Evolutionary conservation across 2,113 vertebrate species (phyloP).

Genomic region (Balaeniceps rex): DNA sequence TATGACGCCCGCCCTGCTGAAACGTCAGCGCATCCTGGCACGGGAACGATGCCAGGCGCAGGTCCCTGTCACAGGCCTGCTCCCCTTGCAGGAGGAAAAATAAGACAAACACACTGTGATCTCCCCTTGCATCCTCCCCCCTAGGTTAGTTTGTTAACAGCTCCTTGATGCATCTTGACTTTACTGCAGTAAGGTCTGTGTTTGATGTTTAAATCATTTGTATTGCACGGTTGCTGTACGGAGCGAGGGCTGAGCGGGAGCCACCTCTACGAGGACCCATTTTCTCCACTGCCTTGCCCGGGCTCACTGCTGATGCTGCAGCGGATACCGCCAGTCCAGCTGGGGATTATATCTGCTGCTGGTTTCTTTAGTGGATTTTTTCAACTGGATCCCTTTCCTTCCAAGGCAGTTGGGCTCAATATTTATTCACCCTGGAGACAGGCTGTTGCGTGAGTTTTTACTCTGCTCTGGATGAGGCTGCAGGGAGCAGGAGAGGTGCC

Average conservation of each 20-base stretch:
- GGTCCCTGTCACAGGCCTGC: not conserved
- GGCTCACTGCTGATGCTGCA: not conserved
- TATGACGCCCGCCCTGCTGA: not conserved
- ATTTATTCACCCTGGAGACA: not conserved
- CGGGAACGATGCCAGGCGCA: accelerated
- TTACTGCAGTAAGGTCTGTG: not conserved
- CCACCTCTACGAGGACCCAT: not conserved
- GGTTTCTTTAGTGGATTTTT: not conserved
- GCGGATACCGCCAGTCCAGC: accelerated
- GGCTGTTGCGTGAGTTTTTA: not conserved
- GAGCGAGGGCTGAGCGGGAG: not conserved
- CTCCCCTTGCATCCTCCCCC: not conserved
- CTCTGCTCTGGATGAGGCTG: not conserved
- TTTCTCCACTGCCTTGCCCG: not conserved
- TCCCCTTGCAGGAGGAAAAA: not conserved
- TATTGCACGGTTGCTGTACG: accelerated
- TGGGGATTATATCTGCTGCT: not conserved
- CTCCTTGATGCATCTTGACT: not conserved
- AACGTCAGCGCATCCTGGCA: not conserved
- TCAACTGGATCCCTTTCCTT: not conserved
- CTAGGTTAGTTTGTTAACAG: not conserved
- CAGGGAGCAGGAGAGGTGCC: not conserved
- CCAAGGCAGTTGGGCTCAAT: not conserved
- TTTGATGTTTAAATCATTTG: not conserved
- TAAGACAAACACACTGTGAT: not conserved